A percentile compares a stretch with the other conserved stretches of the same genome.
These are phyloP conservation scores for Drosophila seguyi DNA, from an alignment of 1,140 invertebrate genomes.

Conservation along the genomic window DNA sequence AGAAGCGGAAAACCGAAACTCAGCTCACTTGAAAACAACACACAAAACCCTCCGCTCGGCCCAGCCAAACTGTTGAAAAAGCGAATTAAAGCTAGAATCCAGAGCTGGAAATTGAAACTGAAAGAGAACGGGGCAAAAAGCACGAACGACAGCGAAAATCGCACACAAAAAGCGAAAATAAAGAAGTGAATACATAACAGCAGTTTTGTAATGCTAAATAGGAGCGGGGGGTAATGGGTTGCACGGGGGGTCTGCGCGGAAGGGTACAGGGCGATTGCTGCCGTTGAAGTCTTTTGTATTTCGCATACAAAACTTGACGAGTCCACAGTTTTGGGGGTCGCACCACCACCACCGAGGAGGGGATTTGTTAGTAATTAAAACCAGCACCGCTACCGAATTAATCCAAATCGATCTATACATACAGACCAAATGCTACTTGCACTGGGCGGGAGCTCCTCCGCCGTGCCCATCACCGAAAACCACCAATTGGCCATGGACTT, in stretches of 20 bases:
- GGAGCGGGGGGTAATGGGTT: constrained; percentile 19
- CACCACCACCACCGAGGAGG: not conserved
- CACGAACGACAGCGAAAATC: constrained; percentile 77
- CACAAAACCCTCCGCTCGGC: constrained; percentile 56
- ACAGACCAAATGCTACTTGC: constrained; percentile 13
- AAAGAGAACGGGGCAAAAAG: constrained; percentile 78
- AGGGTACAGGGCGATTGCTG: constrained; percentile 14
- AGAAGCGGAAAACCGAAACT: constrained; percentile 48
- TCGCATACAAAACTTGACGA: constrained; percentile 35
- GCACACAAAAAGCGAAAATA: constrained; percentile 62
- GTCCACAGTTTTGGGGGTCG: constrained; percentile 14
- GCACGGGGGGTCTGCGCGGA: not conserved
- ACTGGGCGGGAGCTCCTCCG: not conserved
- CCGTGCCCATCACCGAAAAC: constrained; percentile 19
- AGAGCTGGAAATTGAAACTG: constrained; percentile 71
- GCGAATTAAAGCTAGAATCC: constrained; percentile 77
- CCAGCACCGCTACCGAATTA: constrained; percentile 31
- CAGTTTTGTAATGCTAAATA: constrained; percentile 82
- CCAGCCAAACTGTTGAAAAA: constrained; percentile 68
- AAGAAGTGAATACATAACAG: constrained; percentile 66
- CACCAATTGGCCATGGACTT: constrained; percentile 17
- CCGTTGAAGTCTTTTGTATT: constrained; percentile 80
- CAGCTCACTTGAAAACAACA: constrained; percentile 45
- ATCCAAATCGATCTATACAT: constrained; percentile 2
- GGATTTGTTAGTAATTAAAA: constrained; percentile 38